Evolutionary conservation across 2,888 invertebrate species (phyloP), one percentile per base, ranked within the genome.

Genomic region (Mythimna pallens): DNA sequence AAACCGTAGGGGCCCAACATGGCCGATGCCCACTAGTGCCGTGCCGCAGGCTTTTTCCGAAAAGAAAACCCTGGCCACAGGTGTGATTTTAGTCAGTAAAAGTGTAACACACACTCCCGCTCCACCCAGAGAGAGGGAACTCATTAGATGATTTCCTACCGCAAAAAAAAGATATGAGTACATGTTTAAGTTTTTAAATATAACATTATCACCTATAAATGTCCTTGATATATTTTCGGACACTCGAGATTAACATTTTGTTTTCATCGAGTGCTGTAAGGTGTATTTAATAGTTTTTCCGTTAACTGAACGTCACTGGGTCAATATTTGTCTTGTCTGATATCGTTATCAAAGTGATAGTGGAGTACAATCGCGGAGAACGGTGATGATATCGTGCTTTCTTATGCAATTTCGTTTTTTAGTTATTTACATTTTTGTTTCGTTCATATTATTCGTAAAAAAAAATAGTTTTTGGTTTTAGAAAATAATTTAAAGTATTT

Each of bases 281-380:
- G 55, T 58, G 65, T 81, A 68, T 70, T 76, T 59, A 79, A 84
- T 81, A 76, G 78, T 76, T 79, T 82, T 86, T 79, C 85, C 86
- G 86, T 83, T 84, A 81, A 83, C 82, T 68, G 74, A 73, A 84
- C 93, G 94, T 94, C 94, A 94, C 83, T 86, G 70, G 71, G 90
- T 89, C 89, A 93, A 93, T 93, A 92, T 95, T 95, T 94, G 89
- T 90, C 91, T 89, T 88, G 81, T 81, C 83, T 83, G 86, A 84
- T 94, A 93, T 90, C 93, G 78, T 86, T 92, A 93, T 92, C 93
- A 80, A 69, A 66, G 71, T 70, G 85, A 89, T 90, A 89, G 76
- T 73, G 63, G n/a, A 17, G 83, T 89, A 91, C 81, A 70, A 76
- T 43, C 76, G 69, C 17, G 70, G 12, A 7, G 36, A 78, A 43